Conservation (phyloP, 2,113 vertebrate genomes). For the sheep (Ovis aries) region DNA sequence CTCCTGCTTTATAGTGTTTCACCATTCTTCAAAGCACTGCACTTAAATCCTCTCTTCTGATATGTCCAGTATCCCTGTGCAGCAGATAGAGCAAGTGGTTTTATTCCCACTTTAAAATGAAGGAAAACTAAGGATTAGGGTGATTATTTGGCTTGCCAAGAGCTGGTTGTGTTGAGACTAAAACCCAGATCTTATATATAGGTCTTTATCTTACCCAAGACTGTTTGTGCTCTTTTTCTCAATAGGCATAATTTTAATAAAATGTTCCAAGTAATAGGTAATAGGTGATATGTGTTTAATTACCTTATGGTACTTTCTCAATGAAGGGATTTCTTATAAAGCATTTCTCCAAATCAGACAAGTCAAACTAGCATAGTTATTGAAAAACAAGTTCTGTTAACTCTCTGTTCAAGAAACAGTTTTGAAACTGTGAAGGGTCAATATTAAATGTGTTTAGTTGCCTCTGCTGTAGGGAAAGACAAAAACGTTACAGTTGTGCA, state of each 20-base stretch:
- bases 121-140: not conserved
- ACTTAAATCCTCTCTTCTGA: not conserved
- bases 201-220: not conserved
- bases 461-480: constrained; percentile 28
- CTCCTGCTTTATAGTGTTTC: not conserved
- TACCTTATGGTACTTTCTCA: not conserved
- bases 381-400: not conserved
- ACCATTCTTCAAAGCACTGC: not conserved
- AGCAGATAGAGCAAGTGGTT: not conserved
- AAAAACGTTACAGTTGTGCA: constrained; percentile 67
- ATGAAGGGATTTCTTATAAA: not conserved
- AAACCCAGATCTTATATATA: not conserved
- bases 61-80: not conserved
- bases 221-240: not conserved
- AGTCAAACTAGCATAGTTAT: not conserved
- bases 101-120: not conserved
- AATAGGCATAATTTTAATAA: not conserved
- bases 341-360: not conserved
- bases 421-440: constrained; percentile 63
- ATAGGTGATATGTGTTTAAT: not conserved
- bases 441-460: constrained; percentile 21
- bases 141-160: not conserved
- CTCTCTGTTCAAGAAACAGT: not conserved
- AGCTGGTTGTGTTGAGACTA: not conserved
- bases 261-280: not conserved